phyloP scores from a whole-genome alignment of 2,113 vertebrate genomes.

The Platichthys flesus region DNA sequence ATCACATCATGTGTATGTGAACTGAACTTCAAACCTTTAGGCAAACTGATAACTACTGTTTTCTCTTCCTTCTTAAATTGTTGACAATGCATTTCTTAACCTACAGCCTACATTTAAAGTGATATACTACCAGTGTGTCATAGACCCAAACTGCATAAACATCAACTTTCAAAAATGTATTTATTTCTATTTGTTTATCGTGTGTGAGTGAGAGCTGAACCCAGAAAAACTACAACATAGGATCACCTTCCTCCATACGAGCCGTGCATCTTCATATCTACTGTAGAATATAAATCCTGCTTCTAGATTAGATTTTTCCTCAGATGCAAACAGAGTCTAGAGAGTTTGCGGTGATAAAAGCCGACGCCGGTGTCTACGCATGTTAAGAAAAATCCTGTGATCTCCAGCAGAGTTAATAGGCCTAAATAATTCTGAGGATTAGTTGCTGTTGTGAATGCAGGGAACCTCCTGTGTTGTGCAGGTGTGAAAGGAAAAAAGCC shows the following conservation, averaged over 20 bases:
- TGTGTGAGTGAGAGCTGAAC: neutral
- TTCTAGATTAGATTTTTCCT: neutral
- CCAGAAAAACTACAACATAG: neutral
- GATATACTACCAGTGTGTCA: neutral
- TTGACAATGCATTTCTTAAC: constrained; percentile 2
- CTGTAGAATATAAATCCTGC: neutral
- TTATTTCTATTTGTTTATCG: neutral
- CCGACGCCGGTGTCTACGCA: too few relatives aligned
- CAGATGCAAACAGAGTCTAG: too few relatives aligned
- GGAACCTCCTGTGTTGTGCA: too few relatives aligned
- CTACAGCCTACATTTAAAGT: neutral
- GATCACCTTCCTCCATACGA: constrained; percentile 7
- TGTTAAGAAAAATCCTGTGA: too few relatives aligned
- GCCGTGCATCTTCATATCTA: neutral
- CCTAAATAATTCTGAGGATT: too few relatives aligned
- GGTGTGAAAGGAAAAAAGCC: too few relatives aligned
- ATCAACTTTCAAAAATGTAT: neutral
- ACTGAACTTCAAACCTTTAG: constrained; percentile 26
- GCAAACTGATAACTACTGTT: constrained; percentile 35
- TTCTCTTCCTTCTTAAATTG: neutral
- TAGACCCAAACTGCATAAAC: neutral
- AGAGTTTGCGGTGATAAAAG: too few relatives aligned
- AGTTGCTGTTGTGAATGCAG: too few relatives aligned
- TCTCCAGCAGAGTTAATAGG: too few relatives aligned
- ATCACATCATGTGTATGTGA: neutral